Base-by-base conservation (phyloP, 1,140 invertebrate species). In the Gryllus bimaculatus region DNA sequence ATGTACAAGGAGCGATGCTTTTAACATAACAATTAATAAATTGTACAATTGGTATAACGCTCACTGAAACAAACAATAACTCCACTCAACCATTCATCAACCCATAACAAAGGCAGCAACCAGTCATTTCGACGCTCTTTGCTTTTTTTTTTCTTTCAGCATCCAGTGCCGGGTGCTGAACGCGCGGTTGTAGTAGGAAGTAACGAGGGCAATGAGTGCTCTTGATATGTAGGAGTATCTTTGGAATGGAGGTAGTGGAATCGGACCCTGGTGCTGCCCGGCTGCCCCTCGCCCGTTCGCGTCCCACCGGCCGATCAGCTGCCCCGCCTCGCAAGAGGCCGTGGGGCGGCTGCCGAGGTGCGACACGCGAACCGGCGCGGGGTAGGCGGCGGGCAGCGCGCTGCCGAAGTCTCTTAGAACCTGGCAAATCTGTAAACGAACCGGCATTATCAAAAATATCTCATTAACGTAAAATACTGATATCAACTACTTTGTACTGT, bases 381-480 rank as follows among this genome's bases (percentile, higher is more conserved):
- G 26, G 26, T 5, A 39, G 26, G 26, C 26, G 26, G 26, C 26
- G 26, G 26, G 26, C 26, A 39, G 26, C 26, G 5, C 26, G 26
- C 26, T 39, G 26, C 26, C 26, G 26, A 39, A 39, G 26, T 39
- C 54, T 66, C 54, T 13, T 66, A 66, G 54, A 66, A 66, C 54
- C 10, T 66, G 54, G 54, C 54, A 13, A 18, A 66, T 66, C 54
- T 66, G 54, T 66, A 66, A 66, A 66, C 54, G 54, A 66, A 66
- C 18, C 18, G 54, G 54, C 18, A 66, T 66, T 66, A 66, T 66
- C 54, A 66, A 66, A 66, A 66, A 66, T 66, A 66, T 66, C 54
- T 66, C 54, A 66, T 66, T 66, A 66, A 66, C 54, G 54, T 66
- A 66, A 66, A 66, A 66, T 66, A 66, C 54, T 66, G 54, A 66